phyloP scores from a whole-genome alignment of 2,113 vertebrate species.

The Brachypteracias leptosomus region DNA sequence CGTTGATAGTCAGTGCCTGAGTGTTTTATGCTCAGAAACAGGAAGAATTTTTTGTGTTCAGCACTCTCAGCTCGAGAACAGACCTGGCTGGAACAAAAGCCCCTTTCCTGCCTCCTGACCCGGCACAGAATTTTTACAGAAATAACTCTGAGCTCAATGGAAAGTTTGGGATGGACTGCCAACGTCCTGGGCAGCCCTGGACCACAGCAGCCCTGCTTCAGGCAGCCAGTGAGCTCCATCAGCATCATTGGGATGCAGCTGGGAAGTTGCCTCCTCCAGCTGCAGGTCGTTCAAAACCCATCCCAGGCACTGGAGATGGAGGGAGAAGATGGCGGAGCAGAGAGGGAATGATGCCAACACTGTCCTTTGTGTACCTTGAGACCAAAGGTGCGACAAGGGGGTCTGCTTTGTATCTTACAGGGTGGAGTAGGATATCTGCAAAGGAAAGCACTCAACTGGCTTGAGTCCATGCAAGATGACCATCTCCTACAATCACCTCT shows the following conservation, averaged over 20 bases:
- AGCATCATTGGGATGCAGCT: neutral
- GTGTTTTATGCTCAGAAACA: conserved; percentile 11
- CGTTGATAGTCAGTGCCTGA: neutral
- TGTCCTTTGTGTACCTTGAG: accelerated
- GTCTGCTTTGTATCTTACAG: neutral
- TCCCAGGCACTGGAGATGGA: neutral
- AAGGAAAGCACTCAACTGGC: neutral
- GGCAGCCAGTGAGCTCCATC: neutral
- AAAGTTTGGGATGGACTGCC: neutral
- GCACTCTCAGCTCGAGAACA: neutral
- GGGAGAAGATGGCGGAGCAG: neutral
- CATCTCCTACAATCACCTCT: neutral
- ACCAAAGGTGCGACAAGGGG: neutral
- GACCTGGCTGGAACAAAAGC: conserved; percentile 10
- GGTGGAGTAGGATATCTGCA: neutral
- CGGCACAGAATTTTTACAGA: neutral
- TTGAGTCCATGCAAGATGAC: neutral
- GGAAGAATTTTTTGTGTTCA: neutral
- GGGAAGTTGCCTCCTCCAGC: neutral
- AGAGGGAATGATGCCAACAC: accelerated
- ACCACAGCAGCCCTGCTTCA: neutral
- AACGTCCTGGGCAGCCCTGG: neutral
- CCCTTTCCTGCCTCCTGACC: conserved; percentile 8
- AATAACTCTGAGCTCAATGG: neutral
- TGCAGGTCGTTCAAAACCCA: neutral